Evolutionary conservation across 2,113 vertebrate species (phyloP), one percentile per base, ranked within the genome.

Genomic region (Gymnorhina tibicen): DNA sequence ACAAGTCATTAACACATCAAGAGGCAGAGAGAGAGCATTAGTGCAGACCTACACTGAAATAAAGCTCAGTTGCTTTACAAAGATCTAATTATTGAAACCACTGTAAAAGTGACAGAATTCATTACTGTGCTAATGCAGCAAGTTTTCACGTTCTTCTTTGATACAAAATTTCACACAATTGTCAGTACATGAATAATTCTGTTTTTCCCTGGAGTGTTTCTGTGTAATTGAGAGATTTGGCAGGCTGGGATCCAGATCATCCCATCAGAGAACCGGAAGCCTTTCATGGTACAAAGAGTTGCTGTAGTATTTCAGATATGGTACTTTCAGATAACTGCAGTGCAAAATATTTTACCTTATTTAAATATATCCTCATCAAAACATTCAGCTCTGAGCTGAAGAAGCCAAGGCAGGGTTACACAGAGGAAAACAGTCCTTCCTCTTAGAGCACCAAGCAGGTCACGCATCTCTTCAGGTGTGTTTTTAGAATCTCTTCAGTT

Each of bases 391-490:
- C 41, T 64, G 26, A 67, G 49, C 63, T 44, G 68, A 53, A 79
- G 50, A 26, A 73, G 27, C 35, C 49, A 73, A 72, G 28, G 30
- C 41, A 83, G 15, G 9, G 39, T 35, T 79, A 33, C 21, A 18
- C 0, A 20, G 24, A 53, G 26, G 13, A 50, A 63, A 58, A 37
- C 0, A 60, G 8, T 13, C 13, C 37, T 35, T 69, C 14, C 49
- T 30, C 32, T 59, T 16, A 16, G 16, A 64, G 55, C 26, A 33
- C 32, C 13, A 23, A 39, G 53, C 35, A 68, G 55, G 33, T 46
- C 55, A 33, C 0, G 0, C 3, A 3, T 32, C 41, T 27, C 35
- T 47, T 33, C 46, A 53, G 42, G 17, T 5, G 21, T 2, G 20
- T 74, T 75, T 77, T 37, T 46, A n/a, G 20, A 60, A 17, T 37